Evolutionary conservation across 2,113 vertebrate species (phyloP), one percentile per base, ranked within the genome.

Genomic region (Oncorhynchus nerka): DNA sequence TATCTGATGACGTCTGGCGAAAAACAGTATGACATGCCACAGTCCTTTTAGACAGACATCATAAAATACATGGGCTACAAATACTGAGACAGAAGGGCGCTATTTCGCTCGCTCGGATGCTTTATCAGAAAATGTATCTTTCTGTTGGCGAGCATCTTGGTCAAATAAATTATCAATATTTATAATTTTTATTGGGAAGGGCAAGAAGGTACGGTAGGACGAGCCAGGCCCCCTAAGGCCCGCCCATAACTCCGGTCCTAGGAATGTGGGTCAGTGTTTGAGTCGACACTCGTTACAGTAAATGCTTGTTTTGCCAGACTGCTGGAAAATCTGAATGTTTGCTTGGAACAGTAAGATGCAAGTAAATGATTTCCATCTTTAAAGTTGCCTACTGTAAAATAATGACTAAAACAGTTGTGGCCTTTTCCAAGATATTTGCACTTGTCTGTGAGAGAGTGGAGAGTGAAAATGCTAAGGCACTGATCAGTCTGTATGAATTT

Each of bases 281-380:
- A 72, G 55, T 7, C 59, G 51, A 84, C 32, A 71, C 76, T 71
- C 67, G 75, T 70, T 81, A 83, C 76, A 87, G 79, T 80, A 81
- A 85, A 87, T 80, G 59, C 75, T 76, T 71, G 84, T 70, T 90
- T 92, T 86, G 84, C 76, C 62, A 73, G 48, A 73, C 20, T 49
- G 61, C 66, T 86, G 82, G 85, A 88, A 91, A 91, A 82, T 86
- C 69, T 73, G 66, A 75, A 75, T 83, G 83, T 87, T 89, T 88
- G 84, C 86, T 89, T 88, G 84, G 82, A 85, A 84, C 79, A 78
- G 73, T 79, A 76, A 80, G 75, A 86, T n/a, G 73, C 73, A 83
- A 45, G 72, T 55, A 82, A 83, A 88, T 87, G 64, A 86, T 88
- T 87, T 80, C 79, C 70, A 55, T 86, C 68, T 76, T 75, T 85